These are phyloP conservation scores for Dynastes grantii DNA, from an alignment of 2,888 invertebrate species.

Conservation along the genomic window DNA sequence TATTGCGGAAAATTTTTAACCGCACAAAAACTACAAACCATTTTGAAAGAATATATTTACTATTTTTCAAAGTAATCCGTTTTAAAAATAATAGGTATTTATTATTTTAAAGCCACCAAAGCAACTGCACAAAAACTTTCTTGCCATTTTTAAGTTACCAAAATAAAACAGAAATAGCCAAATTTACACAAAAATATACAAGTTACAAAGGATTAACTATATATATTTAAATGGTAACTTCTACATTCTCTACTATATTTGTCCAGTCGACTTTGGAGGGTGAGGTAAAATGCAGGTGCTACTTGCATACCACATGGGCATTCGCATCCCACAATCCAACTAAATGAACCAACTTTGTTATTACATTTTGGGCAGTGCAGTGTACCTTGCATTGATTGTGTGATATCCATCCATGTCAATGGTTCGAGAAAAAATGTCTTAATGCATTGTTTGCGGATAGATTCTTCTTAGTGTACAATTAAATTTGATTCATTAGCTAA, in stretches of 20 bases:
- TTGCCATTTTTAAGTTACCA: no score
- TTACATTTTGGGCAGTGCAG: slow-evolving; percentile 89
- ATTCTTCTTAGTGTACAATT: slow-evolving; percentile 78
- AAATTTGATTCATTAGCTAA: slow-evolving; percentile 88
- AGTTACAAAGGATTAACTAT: neutral
- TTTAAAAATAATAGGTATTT: no score
- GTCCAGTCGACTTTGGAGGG: slow-evolving; percentile 93
- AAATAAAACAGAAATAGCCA: no score
- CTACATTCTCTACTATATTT: slow-evolving; percentile 90
- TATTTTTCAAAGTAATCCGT: no score
- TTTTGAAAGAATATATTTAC: no score
- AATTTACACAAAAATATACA: slow-evolving; percentile 4
- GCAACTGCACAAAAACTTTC: no score
- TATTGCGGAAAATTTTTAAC: no score
- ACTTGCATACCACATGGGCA: slow-evolving; percentile 94
- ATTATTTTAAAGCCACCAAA: no score
- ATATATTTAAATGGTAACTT: slow-evolving; percentile 67
- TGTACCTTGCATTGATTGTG: slow-evolving; percentile 84
- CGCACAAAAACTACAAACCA: no score
- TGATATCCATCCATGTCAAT: slow-evolving; percentile 89
- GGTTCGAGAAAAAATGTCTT: slow-evolving; percentile 92
- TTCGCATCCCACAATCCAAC: slow-evolving; percentile 92
- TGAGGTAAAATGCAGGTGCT: slow-evolving; percentile 92
- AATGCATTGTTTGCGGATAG: slow-evolving; percentile 73
- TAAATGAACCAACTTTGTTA: slow-evolving; percentile 90